phyloP scores from a whole-genome alignment of 2,888 invertebrate species.

The Nephrotoma flavescens region DNA sequence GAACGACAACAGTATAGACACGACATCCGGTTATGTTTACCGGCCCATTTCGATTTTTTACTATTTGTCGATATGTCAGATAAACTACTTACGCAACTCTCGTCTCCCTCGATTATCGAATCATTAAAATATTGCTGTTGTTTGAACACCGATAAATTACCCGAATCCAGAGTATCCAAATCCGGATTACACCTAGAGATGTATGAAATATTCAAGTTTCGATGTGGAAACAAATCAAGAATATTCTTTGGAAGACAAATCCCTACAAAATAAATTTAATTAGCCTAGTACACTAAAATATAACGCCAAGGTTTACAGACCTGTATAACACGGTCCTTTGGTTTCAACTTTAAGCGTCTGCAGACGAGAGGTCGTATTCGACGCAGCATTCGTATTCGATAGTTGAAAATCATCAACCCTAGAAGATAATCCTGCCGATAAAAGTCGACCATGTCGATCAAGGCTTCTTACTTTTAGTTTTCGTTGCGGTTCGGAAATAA shows the following conservation, averaged over 20 bases:
- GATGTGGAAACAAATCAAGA: slow-evolving; percentile 27
- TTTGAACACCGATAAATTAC: slow-evolving; percentile 23
- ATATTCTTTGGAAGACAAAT: slow-evolving; percentile 32
- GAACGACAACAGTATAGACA: slow-evolving; percentile 28
- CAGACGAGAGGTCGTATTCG: slow-evolving; percentile 25
- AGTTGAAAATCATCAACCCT: slow-evolving; percentile 22
- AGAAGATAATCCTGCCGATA: slow-evolving; percentile 13
- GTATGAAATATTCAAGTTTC: slow-evolving; percentile 27
- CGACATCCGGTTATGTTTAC: slow-evolving; percentile 26
- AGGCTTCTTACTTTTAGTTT: slow-evolving; percentile 27
- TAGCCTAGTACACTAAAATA: background rate
- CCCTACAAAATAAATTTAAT: slow-evolving; percentile 15
- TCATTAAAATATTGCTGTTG: slow-evolving; percentile 25
- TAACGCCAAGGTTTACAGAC: slow-evolving; percentile 14
- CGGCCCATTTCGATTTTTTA: slow-evolving; percentile 25
- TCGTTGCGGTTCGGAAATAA: slow-evolving; percentile 24
- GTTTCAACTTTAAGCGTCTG: slow-evolving; percentile 23
- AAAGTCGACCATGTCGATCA: slow-evolving; percentile 22
- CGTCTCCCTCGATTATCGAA: slow-evolving; percentile 28
- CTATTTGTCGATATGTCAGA: slow-evolving; percentile 32
- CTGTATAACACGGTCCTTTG: slow-evolving; percentile 30
- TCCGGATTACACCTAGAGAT: slow-evolving; percentile 30
- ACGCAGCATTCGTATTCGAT: slow-evolving; percentile 24
- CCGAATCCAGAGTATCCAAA: slow-evolving; percentile 23
- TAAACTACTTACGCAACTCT: slow-evolving; percentile 31